Evolutionary conservation across 2,797 vertebrate species (phyloP).

Genomic region (Dendrocincla fuliginosa): DNA sequence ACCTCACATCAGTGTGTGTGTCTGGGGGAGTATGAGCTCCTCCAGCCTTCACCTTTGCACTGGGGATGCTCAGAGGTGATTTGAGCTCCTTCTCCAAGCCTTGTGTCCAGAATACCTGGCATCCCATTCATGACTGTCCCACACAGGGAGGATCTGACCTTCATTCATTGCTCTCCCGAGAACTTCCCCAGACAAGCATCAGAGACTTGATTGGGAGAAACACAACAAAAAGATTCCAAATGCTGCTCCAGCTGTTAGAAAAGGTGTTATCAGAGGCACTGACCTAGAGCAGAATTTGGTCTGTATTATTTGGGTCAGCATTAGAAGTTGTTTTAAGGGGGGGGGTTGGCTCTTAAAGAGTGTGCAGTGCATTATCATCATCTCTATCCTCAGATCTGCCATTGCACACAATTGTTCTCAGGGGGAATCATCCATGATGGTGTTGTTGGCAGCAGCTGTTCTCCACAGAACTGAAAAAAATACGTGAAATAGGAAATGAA

Average conservation of each 20-base stretch:
- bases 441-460: not conserved
- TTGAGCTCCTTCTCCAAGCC: not conserved
- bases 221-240: not conserved
- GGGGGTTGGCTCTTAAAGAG: not conserved
- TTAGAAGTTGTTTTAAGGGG: not conserved
- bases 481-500: not conserved
- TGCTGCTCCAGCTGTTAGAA: not conserved
- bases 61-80: not conserved
- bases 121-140: not conserved
- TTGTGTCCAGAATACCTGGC: not conserved
- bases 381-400: not conserved
- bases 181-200: not conserved
- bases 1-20: not conserved
- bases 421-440: not conserved
- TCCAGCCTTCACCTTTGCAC: not conserved
- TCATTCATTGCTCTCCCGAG: not conserved
- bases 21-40: not conserved
- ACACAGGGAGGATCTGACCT: not conserved
- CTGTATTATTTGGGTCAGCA: not conserved
- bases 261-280: not conserved
- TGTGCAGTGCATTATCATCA: not conserved
- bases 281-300: not conserved
- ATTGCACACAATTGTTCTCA: not conserved
- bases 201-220: not conserved
- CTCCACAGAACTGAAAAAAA: not conserved